These are phyloP conservation scores for Oryzias dopingdopingensis DNA, from an alignment of 2,797 vertebrate species.

Conservation along the genomic window DNA sequence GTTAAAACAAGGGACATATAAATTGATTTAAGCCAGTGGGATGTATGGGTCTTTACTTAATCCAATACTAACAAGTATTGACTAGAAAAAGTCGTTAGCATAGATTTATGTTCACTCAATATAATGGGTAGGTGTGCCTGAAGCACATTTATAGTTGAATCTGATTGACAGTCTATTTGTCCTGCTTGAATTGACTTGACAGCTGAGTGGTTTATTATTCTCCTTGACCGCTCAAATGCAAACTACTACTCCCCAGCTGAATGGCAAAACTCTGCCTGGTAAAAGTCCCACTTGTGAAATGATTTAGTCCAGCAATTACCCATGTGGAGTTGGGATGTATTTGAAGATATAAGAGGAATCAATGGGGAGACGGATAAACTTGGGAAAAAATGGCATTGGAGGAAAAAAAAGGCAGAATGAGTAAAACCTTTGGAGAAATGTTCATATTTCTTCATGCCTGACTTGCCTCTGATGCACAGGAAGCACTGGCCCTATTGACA, in stretches of 20 bases:
- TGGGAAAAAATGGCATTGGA: slow-evolving; percentile 19
- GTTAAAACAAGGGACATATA: slow-evolving; percentile 57
- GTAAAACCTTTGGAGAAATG: slow-evolving; percentile 58
- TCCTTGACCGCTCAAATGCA: slow-evolving; percentile 62
- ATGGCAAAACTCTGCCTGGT: slow-evolving; percentile 35
- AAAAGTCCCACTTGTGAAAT: slow-evolving; percentile 42
- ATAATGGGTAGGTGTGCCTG: slow-evolving; percentile 70
- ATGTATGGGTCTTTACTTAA: slow-evolving; percentile 63
- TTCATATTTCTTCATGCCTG: slow-evolving; percentile 68
- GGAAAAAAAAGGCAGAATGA: background rate
- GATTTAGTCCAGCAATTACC: slow-evolving; percentile 24
- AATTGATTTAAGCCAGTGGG: slow-evolving; percentile 63
- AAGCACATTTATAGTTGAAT: slow-evolving; percentile 59
- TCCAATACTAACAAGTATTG: slow-evolving; percentile 73
- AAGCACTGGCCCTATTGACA: slow-evolving; percentile 65
- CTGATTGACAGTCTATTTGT: slow-evolving; percentile 72
- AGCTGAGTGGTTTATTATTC: slow-evolving; percentile 70
- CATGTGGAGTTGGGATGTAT: slow-evolving; percentile 5
- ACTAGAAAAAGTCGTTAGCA: slow-evolving; percentile 56
- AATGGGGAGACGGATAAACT: slow-evolving; percentile 10
- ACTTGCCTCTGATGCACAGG: slow-evolving; percentile 70
- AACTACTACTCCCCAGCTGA: slow-evolving; percentile 28
- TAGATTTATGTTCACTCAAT: slow-evolving; percentile 73
- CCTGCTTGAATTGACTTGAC: slow-evolving; percentile 68
- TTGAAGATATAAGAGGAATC: slow-evolving; percentile 18